Base-by-base conservation (phyloP, 2,113 vertebrate genomes). In the Hemicordylus capensis region DNA sequence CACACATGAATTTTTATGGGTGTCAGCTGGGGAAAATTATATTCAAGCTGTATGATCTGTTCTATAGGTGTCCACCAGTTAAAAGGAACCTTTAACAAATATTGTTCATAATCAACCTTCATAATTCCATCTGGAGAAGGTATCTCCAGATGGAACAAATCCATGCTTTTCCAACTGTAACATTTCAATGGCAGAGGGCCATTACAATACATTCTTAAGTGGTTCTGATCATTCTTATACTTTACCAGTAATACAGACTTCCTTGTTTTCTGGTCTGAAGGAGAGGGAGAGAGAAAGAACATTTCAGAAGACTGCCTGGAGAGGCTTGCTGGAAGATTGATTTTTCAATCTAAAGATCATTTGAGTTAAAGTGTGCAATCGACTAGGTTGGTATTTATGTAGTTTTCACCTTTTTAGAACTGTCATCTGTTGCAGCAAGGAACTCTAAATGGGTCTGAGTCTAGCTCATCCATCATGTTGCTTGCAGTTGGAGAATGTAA, bases 401-500 rank as follows among this genome's bases (percentile, higher is more conserved):
- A 84, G 9, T 42, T 84, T 93, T 83, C 34, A 19, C 22, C 76
- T 79, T 83, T 81, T 85, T 87, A 82, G 85, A 88, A 75, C 39
- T 93, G 59, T 91, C 83, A 83, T 67, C 54, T 90, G 22, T 76
- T 87, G 51, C 11, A 85, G 67, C 6, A 74, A 72, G 19, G 48
- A 90, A 69, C 4, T 56, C 44, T 72, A 86, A 80, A 66, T 61
- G 4, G 80, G 11, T 26, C 86, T n/a, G 14, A 83, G 42, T 37
- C 37, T 61, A 37, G 42, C 42, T 85, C 42, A 79, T 85, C 66
- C 37, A 73, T 79, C 84, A 85, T 72, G 72, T 70, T 79, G n/a
- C 58, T 59, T 63, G 24, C 37, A 76, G 37, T 12, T 79, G n/a
- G 66, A 78, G 42, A 20, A 58, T 85, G 17, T 70, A 79, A 79